Percentiles rank a stretch among this genome's conserved stretches.
Evolutionary conservation across 2,797 vertebrate species (phyloP).

Genomic region (Potorous gilbertii): DNA sequence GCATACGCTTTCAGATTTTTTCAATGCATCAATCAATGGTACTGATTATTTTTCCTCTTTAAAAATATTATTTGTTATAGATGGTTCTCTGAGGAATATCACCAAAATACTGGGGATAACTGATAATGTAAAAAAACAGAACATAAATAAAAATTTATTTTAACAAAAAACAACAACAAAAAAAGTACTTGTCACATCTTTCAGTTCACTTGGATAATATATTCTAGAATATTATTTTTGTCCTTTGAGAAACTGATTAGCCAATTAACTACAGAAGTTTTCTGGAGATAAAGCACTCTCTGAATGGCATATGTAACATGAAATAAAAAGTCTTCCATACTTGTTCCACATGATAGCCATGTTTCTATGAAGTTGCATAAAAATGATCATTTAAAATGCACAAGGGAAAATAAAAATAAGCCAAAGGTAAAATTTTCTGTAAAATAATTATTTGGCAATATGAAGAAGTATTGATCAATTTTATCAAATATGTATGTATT

Average conservation of each 20-base stretch:
- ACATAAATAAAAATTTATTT: not conserved
- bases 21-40: no score
- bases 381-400: not conserved
- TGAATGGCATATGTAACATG: not conserved
- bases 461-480: not conserved
- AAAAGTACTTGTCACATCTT: not conserved
- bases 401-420: not conserved
- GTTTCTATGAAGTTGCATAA: not conserved
- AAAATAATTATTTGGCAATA: not conserved
- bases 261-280: not conserved
- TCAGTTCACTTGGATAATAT: not conserved
- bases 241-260: not conserved
- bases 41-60: no score
- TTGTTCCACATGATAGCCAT: not conserved
- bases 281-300: not conserved
- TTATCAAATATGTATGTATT: not conserved
- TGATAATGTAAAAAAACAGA: not conserved
- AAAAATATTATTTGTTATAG: no score
- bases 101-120: no score
- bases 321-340: not conserved
- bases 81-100: no score
- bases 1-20: no score
- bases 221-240: not conserved
- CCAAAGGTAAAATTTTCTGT: not conserved
- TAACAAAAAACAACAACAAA: no score